Evolutionary conservation across 2,797 vertebrate genomes (phyloP).

Genomic region (Valencia hispanica): DNA sequence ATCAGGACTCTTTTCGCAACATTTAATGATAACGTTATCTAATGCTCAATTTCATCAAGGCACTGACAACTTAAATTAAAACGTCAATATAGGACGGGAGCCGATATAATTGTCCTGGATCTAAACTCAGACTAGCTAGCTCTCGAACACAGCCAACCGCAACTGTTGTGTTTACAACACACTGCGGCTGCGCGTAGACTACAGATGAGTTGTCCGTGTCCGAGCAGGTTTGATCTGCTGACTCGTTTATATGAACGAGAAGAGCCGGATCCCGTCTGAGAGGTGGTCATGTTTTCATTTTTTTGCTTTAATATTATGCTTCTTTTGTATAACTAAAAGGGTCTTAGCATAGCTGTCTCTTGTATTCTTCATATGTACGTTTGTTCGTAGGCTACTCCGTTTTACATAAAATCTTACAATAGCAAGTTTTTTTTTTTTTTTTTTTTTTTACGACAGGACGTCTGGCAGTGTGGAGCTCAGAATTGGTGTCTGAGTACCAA

Average conservation of each 20-base stretch:
- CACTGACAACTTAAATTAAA: background rate
- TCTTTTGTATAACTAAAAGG: background rate
- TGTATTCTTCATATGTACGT: background rate
- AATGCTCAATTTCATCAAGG: background rate
- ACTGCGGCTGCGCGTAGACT: slow-evolving; percentile 70
- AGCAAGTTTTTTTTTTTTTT: too few species aligned
- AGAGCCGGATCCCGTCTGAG: background rate
- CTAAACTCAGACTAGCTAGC: slow-evolving; percentile 11
- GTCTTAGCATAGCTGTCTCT: background rate
- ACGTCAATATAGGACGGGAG: background rate
- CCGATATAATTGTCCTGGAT: background rate
- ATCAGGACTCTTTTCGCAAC: background rate
- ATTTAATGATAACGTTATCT: background rate
- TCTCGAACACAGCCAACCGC: slow-evolving; percentile 30
- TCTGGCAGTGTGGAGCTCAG: too few species aligned
- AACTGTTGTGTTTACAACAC: slow-evolving; percentile 77
- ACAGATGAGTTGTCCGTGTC: background rate
- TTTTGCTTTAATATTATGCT: background rate
- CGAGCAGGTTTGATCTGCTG: background rate
- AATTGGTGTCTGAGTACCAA: too few species aligned
- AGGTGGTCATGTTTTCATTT: background rate
- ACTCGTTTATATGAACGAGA: background rate
- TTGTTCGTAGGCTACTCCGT: background rate
- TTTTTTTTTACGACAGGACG: too few species aligned
- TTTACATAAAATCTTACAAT: background rate